Base-by-base conservation (phyloP, 2,797 vertebrate species). In the Chelonia mydas region DNA sequence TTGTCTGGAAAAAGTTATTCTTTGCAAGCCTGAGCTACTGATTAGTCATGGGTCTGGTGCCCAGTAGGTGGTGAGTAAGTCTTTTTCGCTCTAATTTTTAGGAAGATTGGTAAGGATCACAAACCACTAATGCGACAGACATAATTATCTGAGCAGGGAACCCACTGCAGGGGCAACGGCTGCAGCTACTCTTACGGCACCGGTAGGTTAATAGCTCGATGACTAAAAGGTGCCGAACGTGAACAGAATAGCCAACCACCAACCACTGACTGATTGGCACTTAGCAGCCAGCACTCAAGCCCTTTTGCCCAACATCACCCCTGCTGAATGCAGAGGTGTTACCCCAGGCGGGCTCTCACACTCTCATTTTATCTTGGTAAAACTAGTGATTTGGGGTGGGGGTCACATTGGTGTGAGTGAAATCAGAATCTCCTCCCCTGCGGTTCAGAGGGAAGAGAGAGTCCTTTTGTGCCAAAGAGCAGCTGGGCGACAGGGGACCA, bases 181-280 rank as follows among this genome's bases (percentile, higher is more conserved):
- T 90, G 78, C 92, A 90, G 72, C 72, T 93, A 86, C 84, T 86
- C 87, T 87, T 86, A 86, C 87, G 33, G 74, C 86, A 86, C 84
- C 54, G 68, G 83, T 89, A 51, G 87, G 91, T 80, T 86, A 55
- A 89, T 59, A 86, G 83, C 87, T 83, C 33, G 65, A 50, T 72
- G 88, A 51, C 88, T 86, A 90, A 93, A 86, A 90, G 92, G 83
- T 93, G 86, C 72, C 54, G 86, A 90, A 84, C 80, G 84, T 50
- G 88, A 79, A 93, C 83, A 55, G 86, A 90, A 86, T 83, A 86
- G 68, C 74, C 74, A 51, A 90, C 55, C 45, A 47, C 37, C 68
- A 50, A 77, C 21, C 80, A 77, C n/a, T 68, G 33, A 5, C 68
- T 85, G 87, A 86, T 61, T 93, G 91, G 83, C 91, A 93, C 68